phyloP scores from a whole-genome alignment of 1,140 invertebrate genomes.

The Aphelinus certus region DNA sequence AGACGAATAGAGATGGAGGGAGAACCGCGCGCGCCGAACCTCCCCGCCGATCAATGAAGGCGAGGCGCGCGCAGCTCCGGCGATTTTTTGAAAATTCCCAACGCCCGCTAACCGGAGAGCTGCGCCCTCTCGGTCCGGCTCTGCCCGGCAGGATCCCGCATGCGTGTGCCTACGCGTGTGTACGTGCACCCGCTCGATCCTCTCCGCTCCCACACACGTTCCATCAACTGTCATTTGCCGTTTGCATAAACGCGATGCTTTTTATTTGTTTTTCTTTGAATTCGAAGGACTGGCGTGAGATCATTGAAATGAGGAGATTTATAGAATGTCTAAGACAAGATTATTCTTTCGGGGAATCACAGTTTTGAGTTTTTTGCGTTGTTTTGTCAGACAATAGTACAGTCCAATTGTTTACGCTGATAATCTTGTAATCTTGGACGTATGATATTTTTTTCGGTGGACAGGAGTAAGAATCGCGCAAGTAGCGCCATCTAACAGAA shows the following conservation, averaged over 20 bases:
- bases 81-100: slow-evolving; percentile 59
- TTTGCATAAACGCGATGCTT: no score
- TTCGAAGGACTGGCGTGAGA: no score
- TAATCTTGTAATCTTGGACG: background rate
- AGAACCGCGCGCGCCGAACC: slow-evolving; percentile 42
- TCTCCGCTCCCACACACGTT: background rate
- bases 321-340: no score
- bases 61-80: slow-evolving; percentile 58
- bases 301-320: background rate
- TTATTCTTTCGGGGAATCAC: no score
- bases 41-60: slow-evolving; percentile 60
- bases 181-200: slow-evolving; percentile 2
- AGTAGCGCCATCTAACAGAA: slow-evolving; percentile 49
- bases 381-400: no score
- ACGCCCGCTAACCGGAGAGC: slow-evolving; percentile 54
- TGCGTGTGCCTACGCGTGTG: no score
- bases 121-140: slow-evolving; percentile 35
- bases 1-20: slow-evolving; percentile 49
- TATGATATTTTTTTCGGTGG: slow-evolving; percentile 15
- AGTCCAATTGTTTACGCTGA: no score
- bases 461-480: slow-evolving; percentile 16
- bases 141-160: no score
- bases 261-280: no score
- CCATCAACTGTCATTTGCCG: no score
- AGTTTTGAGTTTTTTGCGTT: no score